Evolutionary conservation across 53 echinoderm and acorn worm species (phyloP).

Genomic region (Glandiceps talaboti): DNA sequence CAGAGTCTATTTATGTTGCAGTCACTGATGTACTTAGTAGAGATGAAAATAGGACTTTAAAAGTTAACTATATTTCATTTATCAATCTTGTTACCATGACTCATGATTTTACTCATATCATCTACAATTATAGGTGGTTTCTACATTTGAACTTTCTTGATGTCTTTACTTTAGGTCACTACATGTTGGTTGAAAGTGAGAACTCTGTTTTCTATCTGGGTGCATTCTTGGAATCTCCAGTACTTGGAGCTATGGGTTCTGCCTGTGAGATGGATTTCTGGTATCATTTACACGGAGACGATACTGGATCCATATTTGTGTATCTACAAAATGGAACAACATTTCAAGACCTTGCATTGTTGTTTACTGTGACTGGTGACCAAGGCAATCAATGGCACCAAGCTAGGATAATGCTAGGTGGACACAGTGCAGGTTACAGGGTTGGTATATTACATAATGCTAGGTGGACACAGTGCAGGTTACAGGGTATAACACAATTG

Average conservation of each 20-base stretch:
- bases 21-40: too few relatives aligned
- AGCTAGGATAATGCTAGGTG: constrained; percentile 33
- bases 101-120: too few relatives aligned
- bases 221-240: not conserved
- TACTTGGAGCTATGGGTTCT: not conserved
- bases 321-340: not conserved
- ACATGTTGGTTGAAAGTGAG: not conserved
- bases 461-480: too few relatives aligned
- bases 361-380: constrained; percentile 42
- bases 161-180: not conserved
- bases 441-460: not conserved
- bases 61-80: too few relatives aligned
- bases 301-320: constrained; percentile 32
- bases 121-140: too few relatives aligned
- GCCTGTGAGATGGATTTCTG: constrained; percentile 70
- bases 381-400: constrained; percentile 56
- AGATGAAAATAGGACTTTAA: too few relatives aligned
- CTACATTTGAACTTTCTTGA: too few relatives aligned
- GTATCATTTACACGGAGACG: constrained; percentile 63
- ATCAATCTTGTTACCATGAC: too few relatives aligned
- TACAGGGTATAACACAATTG: too few relatives aligned
- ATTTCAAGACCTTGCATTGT: constrained; percentile 17
- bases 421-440: constrained; percentile 30
- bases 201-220: not conserved
- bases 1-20: too few relatives aligned